These are phyloP conservation scores for Bombus breviceps DNA, from an alignment of 1,140 invertebrate genomes.

Conservation along the genomic window DNA sequence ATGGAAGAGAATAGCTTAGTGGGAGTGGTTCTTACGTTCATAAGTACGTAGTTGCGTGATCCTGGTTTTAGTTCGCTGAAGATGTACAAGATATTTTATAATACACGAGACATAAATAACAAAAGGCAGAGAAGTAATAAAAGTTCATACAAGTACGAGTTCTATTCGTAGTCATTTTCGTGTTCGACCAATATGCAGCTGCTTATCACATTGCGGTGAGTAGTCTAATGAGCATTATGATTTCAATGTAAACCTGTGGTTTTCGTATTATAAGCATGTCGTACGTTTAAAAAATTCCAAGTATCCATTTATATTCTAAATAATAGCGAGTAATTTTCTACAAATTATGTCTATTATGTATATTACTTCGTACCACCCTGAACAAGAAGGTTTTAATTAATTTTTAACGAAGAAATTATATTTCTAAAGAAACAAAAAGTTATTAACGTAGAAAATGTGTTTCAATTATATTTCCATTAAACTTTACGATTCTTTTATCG, in stretches of 20 bases:
- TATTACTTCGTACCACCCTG: not conserved
- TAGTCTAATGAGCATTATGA: not conserved
- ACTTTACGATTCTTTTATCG: not conserved
- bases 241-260: not conserved
- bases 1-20: not conserved
- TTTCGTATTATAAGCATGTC: not conserved
- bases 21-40: not conserved
- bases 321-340: not conserved
- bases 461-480: not conserved
- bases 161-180: not conserved
- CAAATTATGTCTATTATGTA: not conserved
- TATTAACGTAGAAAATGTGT: not conserved
- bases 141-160: not conserved
- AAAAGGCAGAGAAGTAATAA: not conserved
- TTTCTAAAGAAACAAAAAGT: not conserved
- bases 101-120: not conserved
- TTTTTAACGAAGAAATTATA: not conserved
- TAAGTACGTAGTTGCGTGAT: not conserved
- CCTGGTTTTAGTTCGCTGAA: not conserved
- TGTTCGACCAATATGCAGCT: not conserved
- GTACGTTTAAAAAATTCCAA: not conserved
- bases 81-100: not conserved
- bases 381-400: not conserved
- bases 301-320: not conserved
- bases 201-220: not conserved